phyloP scores from a whole-genome alignment of 2,797 vertebrate species.

The Pachyuromys duprasi region DNA sequence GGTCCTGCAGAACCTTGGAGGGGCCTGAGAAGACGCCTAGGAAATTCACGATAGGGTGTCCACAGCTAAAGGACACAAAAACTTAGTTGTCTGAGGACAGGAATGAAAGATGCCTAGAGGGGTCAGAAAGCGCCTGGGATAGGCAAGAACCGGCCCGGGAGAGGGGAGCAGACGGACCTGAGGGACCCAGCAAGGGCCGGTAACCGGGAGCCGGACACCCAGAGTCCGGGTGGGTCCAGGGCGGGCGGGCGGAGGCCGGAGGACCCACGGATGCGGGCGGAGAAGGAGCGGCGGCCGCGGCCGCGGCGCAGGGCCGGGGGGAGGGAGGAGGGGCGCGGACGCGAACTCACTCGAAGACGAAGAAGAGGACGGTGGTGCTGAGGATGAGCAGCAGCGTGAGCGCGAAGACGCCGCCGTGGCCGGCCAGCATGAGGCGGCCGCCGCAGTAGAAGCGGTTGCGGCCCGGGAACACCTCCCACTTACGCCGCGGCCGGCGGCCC shows the following conservation, averaged over 20 bases:
- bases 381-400: constrained; percentile 96
- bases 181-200: background rate
- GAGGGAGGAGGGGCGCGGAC: background rate
- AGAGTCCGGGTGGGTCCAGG: background rate
- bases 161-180: background rate
- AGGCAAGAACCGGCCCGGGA: background rate
- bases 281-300: background rate
- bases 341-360: constrained; percentile 95
- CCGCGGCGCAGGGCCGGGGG: background rate
- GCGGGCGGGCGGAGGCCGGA: background rate
- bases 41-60: background rate
- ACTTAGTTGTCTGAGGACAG: background rate
- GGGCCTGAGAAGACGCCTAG: background rate
- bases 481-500: constrained; percentile 87
- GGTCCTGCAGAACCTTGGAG: background rate
- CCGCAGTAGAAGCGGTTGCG: constrained; percentile 96
- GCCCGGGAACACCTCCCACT: constrained; percentile 96
- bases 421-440: constrained; percentile 93
- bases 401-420: constrained; percentile 94
- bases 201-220: background rate
- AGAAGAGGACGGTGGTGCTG: constrained; percentile 95
- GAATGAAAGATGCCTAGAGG: background rate
- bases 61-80: background rate
- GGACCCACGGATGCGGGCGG: background rate
- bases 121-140: background rate